Evolutionary conservation across 2,888 invertebrate genomes (phyloP).

Genomic region (Ecdyonurus torrentis): DNA sequence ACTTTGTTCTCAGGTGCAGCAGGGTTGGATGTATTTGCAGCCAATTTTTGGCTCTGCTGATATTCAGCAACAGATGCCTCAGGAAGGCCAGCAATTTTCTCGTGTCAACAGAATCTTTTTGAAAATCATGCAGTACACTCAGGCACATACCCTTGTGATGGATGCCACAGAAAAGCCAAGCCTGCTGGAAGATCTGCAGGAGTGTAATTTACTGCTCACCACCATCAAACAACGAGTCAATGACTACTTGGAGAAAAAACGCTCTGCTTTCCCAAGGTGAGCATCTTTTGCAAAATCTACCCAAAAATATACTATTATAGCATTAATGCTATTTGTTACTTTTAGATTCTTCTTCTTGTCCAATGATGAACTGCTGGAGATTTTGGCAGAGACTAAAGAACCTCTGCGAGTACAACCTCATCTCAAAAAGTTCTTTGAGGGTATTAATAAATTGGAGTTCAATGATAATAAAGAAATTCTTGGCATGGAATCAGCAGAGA

Average conservation of each 20-base stretch:
- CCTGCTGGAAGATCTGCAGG: constrained; percentile 52
- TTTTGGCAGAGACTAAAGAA: constrained; percentile 89
- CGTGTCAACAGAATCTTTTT: constrained; percentile 83
- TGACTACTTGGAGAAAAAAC: constrained; percentile 85
- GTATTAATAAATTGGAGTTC: constrained; percentile 72
- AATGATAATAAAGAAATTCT: constrained; percentile 63
- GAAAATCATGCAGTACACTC: constrained; percentile 56
- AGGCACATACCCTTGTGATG: constrained; percentile 42
- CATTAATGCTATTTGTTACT: constrained; percentile 14
- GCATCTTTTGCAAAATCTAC: constrained; percentile 7
- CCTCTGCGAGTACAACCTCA: constrained; percentile 85
- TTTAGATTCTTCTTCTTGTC: constrained; percentile 85
- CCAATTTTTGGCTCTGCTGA: constrained; percentile 96
- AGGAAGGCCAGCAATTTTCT: constrained; percentile 81
- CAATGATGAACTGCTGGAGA: constrained; percentile 85
- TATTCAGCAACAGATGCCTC: constrained; percentile 95
- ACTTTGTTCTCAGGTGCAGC: constrained; percentile 43
- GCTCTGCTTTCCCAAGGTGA: constrained; percentile 74
- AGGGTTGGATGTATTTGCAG: constrained; percentile 93
- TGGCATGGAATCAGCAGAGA: constrained; percentile 79
- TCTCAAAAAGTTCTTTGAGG: constrained; percentile 91
- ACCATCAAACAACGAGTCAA: constrained; percentile 86
- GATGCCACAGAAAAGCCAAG: constrained; percentile 57
- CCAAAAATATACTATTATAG: neutral
- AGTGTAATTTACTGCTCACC: constrained; percentile 60